Evolutionary conservation across 2,797 vertebrate species (phyloP).

Genomic region (Acestrorhynchus altus): DNA sequence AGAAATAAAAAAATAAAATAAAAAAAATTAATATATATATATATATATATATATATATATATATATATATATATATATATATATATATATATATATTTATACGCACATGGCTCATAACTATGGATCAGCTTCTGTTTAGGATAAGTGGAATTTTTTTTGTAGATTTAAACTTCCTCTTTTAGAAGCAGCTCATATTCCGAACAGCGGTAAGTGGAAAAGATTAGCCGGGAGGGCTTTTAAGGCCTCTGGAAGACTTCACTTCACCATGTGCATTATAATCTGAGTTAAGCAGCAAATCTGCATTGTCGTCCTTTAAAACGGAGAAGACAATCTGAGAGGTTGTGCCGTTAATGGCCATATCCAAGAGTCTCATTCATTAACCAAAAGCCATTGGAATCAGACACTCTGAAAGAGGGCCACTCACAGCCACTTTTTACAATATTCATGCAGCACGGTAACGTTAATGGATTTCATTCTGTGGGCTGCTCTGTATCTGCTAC

Average conservation of each 20-base stretch:
- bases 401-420: conserved; percentile 51
- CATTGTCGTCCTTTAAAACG: background rate
- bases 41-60: too few species aligned
- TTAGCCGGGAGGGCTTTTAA: background rate
- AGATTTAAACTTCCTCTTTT: too few species aligned
- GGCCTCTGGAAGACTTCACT: background rate
- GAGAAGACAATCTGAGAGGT: background rate
- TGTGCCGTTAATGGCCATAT: background rate
- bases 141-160: too few species aligned
- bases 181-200: background rate
- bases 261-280: background rate
- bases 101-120: too few species aligned
- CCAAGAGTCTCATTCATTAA: conserved; percentile 21
- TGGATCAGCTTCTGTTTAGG: too few species aligned
- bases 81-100: too few species aligned
- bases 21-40: too few species aligned
- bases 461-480: conserved; percentile 58
- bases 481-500: conserved; percentile 29
- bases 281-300: conserved; percentile 7
- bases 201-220: background rate
- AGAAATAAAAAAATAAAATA: too few species aligned
- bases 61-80: too few species aligned
- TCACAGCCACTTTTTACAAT: conserved; percentile 53
- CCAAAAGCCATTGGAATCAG: conserved; percentile 4
- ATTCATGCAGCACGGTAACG: conserved; percentile 50